These are phyloP conservation scores for Dione juno DNA, from an alignment of 2,888 invertebrate genomes.

Conservation along the genomic window DNA sequence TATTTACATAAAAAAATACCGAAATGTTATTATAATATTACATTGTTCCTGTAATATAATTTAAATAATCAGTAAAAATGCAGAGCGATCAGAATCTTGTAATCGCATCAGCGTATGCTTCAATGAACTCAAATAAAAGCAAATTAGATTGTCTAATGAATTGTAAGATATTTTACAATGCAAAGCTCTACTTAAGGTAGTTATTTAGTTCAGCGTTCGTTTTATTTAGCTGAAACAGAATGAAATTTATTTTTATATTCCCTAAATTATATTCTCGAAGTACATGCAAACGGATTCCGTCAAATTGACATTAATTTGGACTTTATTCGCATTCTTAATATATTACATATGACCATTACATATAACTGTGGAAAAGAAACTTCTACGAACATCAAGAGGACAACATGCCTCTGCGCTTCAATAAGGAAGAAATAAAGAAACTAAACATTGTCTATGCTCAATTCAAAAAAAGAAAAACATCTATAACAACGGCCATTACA, in stretches of 20 bases:
- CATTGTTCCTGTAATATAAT: not conserved
- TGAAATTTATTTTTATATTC: not conserved
- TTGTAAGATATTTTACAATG: slow-evolving; percentile 9
- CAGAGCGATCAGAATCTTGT: not conserved
- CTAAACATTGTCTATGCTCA: too few relatives aligned
- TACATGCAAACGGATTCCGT: not conserved
- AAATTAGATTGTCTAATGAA: slow-evolving; percentile 5
- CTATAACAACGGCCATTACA: not conserved
- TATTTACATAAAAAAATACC: not conserved
- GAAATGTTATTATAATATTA: not conserved
- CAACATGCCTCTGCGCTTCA: too few relatives aligned
- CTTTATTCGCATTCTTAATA: not conserved
- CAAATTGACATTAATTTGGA: too few relatives aligned
- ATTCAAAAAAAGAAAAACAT: not conserved
- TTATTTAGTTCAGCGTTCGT: too few relatives aligned
- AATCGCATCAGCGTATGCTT: not conserved
- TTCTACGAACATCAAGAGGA: not conserved
- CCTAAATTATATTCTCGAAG: not conserved
- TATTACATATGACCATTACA: not conserved
- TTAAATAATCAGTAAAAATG: not conserved
- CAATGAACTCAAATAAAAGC: not conserved
- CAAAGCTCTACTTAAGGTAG: slow-evolving; percentile 2
- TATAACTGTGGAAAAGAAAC: not conserved
- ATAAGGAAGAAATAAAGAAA: too few relatives aligned
- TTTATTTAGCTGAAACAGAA: not conserved